phyloP scores from a whole-genome alignment of 2,113 vertebrate species.

The Muscicapa adusta region DNA sequence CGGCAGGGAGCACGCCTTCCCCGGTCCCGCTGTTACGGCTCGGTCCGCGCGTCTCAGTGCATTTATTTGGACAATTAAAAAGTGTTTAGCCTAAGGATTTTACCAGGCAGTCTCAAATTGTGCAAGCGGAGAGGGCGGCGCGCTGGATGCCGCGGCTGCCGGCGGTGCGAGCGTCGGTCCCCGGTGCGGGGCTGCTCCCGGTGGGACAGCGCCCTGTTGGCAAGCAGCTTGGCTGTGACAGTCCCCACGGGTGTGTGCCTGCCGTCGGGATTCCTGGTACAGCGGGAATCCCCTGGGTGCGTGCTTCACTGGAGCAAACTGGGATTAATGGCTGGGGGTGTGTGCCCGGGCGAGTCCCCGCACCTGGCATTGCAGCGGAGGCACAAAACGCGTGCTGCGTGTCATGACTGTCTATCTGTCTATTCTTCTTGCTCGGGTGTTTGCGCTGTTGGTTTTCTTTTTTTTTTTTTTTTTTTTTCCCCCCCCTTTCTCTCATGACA shows the following conservation, averaged over 20 bases:
- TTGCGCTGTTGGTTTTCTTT: background rate
- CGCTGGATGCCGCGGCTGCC: background rate
- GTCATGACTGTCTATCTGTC: accelerated
- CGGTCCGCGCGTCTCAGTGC: background rate
- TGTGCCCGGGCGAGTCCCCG: background rate
- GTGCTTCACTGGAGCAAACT: background rate
- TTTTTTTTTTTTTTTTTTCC: accelerated
- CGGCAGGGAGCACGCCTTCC: background rate
- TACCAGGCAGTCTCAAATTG: background rate
- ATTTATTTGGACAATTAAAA: background rate
- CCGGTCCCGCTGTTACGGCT: background rate
- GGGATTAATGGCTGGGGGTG: background rate
- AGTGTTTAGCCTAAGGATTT: background rate
- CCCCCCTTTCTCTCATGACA: too few relatives aligned
- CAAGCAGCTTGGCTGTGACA: background rate
- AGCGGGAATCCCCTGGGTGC: background rate
- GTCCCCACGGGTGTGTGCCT: background rate
- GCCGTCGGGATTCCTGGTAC: background rate
- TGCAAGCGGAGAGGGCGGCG: background rate
- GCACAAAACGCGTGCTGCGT: accelerated
- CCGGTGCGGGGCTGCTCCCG: background rate
- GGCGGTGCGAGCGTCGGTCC: background rate
- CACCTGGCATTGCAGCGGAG: accelerated
- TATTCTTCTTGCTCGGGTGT: background rate
- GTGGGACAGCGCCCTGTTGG: background rate